Evolutionary conservation across 2,888 invertebrate genomes (phyloP).

Genomic region (Cordylochernes scorpioides): DNA sequence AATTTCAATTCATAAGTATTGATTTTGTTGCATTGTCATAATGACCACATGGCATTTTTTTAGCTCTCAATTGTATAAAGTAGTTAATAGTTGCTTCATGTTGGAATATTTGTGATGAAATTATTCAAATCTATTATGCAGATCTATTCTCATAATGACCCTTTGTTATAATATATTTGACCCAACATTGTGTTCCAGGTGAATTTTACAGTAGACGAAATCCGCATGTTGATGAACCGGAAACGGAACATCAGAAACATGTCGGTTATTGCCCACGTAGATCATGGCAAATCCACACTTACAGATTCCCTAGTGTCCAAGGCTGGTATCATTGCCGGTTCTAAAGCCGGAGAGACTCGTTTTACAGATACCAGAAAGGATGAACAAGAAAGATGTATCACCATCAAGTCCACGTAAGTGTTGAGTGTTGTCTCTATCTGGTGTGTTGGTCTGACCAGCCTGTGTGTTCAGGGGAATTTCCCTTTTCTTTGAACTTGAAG

Average conservation of each 20-base stretch:
- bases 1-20: too few relatives aligned
- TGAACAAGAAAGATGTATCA: constrained; percentile 99
- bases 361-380: constrained; percentile 99
- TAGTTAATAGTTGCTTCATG: too few relatives aligned
- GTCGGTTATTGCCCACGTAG: constrained; percentile 99
- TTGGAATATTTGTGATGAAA: too few relatives aligned
- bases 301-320: constrained; percentile 98
- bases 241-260: constrained; percentile 99
- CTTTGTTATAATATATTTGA: too few relatives aligned
- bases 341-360: constrained; percentile 93
- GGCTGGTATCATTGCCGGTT: constrained; percentile 96
- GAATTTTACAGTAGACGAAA: constrained; percentile 99
- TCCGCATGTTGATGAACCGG: constrained; percentile 98
- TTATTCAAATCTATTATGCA: too few relatives aligned
- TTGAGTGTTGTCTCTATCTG: not conserved
- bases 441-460: too few relatives aligned
- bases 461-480: constrained; percentile 76
- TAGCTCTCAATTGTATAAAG: too few relatives aligned
- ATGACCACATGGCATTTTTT: too few relatives aligned
- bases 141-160: too few relatives aligned
- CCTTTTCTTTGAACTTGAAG: constrained; percentile 89
- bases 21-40: too few relatives aligned
- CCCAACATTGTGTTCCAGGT: too few relatives aligned
- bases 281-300: constrained; percentile 97
- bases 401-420: constrained; percentile 96